Evolutionary conservation across 2,888 invertebrate species (phyloP), one percentile per base, ranked within the genome.

Genomic region (Sclerodermus sp.): DNA sequence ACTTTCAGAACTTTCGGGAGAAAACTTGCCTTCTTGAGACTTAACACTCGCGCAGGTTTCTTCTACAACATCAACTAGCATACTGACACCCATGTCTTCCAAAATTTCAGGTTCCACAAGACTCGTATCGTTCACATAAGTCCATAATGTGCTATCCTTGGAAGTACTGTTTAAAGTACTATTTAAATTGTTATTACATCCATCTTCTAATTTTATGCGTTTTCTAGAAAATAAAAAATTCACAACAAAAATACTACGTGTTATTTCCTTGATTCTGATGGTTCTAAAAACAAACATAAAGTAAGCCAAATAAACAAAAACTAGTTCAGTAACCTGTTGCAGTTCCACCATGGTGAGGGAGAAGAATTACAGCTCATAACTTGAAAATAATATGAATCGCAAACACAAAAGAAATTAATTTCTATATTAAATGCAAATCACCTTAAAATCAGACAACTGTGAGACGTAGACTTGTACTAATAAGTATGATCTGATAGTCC

Each of bases 1-100:
- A 37, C 51, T 62, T 36, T 62, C 57, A 0, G 65, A 60, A 49
- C 45, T 60, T 17, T 47, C 45, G 1, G 64, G 55, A 3, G 67
- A 60, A 16, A 34, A 74, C 57, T 60, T 79, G 53, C 37, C 77
- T 69, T 73, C 80, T 73, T 55, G 79, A 55, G 45, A 69, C 60
- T 64, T 62, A 46, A 66, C 64, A 65, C 71, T 74, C 54, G 76
- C 73, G 58, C 70, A 70, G 57, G 67, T 68, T 14, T 76, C 73
- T 51, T 81, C 81, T 54, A 82, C 83, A 23, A 23, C 23, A 10
- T 82, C 81, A 45, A 82, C 82, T 42, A 87, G 70, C 79, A 85
- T 82, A 16, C 83, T 81, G 15, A 87, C 82, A 39, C 86, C 87
- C 80, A 84, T 82, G 62, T 86, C 85, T 58, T 82, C 80, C 47